These are phyloP conservation scores for Eretmochelys imbricata DNA, from an alignment of 2,113 vertebrate species.

Conservation along the genomic window DNA sequence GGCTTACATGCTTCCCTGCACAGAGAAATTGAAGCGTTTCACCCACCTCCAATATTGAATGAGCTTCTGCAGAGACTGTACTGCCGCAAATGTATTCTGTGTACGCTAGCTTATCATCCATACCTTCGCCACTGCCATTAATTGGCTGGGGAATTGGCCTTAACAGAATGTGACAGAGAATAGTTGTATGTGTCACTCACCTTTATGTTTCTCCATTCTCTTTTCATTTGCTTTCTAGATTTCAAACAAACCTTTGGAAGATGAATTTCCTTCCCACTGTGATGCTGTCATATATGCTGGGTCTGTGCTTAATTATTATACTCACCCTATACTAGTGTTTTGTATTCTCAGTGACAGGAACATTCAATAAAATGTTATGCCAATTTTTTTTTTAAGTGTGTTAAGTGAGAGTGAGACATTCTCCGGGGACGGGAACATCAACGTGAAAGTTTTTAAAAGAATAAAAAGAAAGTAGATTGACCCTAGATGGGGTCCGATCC, in stretches of 20 bases:
- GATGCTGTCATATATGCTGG: constrained; percentile 37
- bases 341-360: constrained; percentile 53
- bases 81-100: background rate
- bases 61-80: background rate
- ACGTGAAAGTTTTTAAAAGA: background rate
- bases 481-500: background rate
- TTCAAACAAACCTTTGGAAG: constrained; percentile 68
- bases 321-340: constrained; percentile 60
- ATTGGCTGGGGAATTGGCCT: background rate
- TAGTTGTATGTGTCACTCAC: background rate
- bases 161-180: background rate
- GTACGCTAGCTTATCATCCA: background rate
- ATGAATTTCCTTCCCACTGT: constrained; percentile 65
- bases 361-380: constrained; percentile 50
- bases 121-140: background rate
- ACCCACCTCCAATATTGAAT: background rate
- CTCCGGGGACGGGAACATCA: background rate
- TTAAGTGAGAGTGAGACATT: constrained; percentile 27
- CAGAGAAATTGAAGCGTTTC: background rate
- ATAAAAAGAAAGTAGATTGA: background rate
- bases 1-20: background rate
- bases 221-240: constrained; percentile 52
- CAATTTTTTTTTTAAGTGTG: background rate
- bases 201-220: constrained; percentile 28
- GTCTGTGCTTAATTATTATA: constrained; percentile 62